Conservation (phyloP, 2,888 invertebrate species). For the Lissocephala sabroskyi region DNA sequence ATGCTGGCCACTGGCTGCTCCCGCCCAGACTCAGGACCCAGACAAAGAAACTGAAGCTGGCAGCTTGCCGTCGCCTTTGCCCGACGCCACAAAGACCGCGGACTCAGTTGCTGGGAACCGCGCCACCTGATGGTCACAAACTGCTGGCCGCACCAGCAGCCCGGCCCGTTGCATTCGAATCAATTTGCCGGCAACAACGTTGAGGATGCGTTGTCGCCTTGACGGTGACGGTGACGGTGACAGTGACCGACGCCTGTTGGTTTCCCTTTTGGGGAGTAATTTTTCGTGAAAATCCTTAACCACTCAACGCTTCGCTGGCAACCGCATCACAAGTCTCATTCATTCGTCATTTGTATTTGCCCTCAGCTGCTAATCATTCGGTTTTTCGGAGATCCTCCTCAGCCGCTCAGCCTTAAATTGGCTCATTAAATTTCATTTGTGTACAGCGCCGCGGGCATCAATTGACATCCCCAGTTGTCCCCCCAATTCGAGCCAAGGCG, state of each 20-base stretch:
- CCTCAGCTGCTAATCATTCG: no score
- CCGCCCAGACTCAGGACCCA: neutral
- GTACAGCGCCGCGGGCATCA: slow-evolving; percentile 50
- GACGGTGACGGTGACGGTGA: slow-evolving; percentile 12
- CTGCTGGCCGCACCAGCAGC: slow-evolving; percentile 17
- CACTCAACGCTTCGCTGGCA: no score
- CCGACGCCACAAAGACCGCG: neutral
- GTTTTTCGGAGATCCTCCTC: no score
- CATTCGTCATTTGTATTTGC: no score
- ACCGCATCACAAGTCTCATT: no score
- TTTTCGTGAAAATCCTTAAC: no score
- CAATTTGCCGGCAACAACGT: slow-evolving; percentile 30
- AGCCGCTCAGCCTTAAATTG: slow-evolving; percentile 54
- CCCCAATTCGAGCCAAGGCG: no score
- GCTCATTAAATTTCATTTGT: slow-evolving; percentile 60
- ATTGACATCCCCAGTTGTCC: no score
- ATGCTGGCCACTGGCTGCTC: neutral
- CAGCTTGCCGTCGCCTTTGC: no score
- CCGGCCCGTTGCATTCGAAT: slow-evolving; percentile 32
- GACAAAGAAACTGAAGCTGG: slow-evolving; percentile 5
- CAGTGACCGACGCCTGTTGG: neutral
- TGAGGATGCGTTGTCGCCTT: slow-evolving; percentile 5
- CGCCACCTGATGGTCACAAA: slow-evolving; percentile 42
- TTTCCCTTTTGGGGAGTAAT: no score
- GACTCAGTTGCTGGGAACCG: slow-evolving; percentile 31